These are phyloP conservation scores for Blastobasis adustella DNA, from an alignment of 2,888 invertebrate species.

Conservation along the genomic window DNA sequence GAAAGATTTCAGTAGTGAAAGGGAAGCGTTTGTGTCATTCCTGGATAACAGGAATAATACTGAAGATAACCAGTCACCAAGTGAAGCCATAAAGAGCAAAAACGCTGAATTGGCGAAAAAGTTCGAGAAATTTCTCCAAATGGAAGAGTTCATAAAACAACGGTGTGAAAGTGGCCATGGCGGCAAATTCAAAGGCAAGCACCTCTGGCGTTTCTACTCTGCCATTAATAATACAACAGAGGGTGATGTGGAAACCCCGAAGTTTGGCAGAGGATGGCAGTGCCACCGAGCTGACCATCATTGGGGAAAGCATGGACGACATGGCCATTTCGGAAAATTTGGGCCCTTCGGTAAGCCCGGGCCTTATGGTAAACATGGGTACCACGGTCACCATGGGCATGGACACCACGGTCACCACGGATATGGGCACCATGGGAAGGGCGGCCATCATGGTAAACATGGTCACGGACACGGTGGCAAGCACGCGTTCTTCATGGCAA, in stretches of 20 bases:
- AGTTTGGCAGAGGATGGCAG: neutral
- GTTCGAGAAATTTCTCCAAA: conserved; percentile 24
- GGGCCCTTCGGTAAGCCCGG: conserved; percentile 1
- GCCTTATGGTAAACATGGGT: neutral
- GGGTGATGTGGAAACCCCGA: too few species aligned
- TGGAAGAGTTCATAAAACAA: conserved; percentile 12
- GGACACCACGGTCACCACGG: conserved; percentile 7
- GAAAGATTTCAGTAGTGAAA: conserved; percentile 15
- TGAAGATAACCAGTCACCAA: conserved; percentile 10
- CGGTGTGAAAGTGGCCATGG: neutral
- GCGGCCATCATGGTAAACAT: neutral
- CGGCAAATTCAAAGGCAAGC: neutral
- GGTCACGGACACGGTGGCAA: neutral
- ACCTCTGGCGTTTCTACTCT: neutral
- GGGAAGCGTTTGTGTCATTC: conserved; percentile 15
- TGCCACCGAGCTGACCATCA: neutral
- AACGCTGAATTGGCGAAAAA: conserved; percentile 23
- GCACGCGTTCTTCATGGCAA: neutral
- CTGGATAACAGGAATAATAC: conserved; percentile 7
- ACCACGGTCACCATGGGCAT: neutral
- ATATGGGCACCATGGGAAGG: conserved; percentile 19
- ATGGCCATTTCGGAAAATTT: conserved; percentile 11
- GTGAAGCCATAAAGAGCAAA: conserved; percentile 7
- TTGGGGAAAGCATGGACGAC: conserved; percentile 7
- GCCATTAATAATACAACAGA: too few species aligned